phyloP scores from a whole-genome alignment of 1,140 invertebrate species.

The Chelonus insularis region DNA sequence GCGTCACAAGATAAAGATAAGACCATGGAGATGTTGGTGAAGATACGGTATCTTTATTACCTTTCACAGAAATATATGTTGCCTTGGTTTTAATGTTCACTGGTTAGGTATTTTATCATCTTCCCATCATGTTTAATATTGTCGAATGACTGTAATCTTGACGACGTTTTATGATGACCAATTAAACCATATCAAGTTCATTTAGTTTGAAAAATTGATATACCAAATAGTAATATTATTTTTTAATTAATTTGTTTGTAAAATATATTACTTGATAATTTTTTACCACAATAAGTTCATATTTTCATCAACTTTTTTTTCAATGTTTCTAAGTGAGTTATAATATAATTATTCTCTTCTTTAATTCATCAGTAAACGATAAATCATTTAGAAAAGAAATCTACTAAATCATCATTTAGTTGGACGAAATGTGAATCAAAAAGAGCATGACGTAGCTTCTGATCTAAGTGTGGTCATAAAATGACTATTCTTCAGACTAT shows the following conservation, averaged over 20 bases:
- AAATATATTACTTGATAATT: constrained; percentile 2
- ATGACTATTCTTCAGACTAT: no score
- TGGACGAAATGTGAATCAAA: no score
- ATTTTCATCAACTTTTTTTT: no score
- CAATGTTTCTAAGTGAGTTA: no score
- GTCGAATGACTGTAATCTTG: constrained; percentile 44
- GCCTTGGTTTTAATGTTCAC: constrained; percentile 34
- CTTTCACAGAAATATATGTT: constrained; percentile 37
- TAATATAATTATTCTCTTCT: no score
- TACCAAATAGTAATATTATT: not conserved
- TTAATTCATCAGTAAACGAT: no score
- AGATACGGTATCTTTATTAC: constrained; percentile 56
- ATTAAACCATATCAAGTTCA: constrained; percentile 17
- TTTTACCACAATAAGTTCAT: no score
- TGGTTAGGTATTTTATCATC: constrained; percentile 57
- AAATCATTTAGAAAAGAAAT: no score
- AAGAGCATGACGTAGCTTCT: no score
- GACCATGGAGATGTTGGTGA: constrained; percentile 40
- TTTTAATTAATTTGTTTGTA: no score
- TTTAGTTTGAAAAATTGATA: constrained; percentile 8
- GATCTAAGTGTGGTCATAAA: no score
- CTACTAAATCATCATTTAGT: no score
- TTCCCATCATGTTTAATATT: constrained; percentile 44
- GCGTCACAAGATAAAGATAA: constrained; percentile 43
- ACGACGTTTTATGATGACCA: constrained; percentile 40